Evolutionary conservation across 2,797 vertebrate genomes (phyloP).

Genomic region (Sebastes cheni): DNA sequence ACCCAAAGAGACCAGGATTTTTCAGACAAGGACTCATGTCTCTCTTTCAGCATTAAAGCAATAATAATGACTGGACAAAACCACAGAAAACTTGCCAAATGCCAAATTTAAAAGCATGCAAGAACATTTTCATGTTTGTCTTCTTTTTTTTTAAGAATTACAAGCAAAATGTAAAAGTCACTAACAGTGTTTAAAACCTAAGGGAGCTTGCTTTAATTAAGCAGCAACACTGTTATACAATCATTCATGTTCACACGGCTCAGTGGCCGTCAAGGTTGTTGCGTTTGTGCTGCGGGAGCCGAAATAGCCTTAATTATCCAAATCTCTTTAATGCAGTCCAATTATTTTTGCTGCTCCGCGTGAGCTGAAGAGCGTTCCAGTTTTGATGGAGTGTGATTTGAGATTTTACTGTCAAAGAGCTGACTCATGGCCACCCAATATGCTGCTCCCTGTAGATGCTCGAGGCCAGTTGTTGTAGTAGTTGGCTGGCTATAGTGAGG

Average conservation of each 20-base stretch:
- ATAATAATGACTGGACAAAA: constrained; percentile 2
- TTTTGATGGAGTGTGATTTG: constrained; percentile 25
- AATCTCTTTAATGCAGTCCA: constrained; percentile 44
- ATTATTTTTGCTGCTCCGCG: constrained; percentile 38
- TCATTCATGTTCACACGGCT: constrained; percentile 20
- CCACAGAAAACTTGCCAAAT: neutral
- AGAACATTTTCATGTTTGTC: constrained; percentile 1
- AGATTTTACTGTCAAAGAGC: constrained; percentile 36
- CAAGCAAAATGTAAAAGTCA: constrained; percentile 5
- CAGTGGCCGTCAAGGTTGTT: constrained; percentile 18
- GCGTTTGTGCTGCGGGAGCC: neutral
- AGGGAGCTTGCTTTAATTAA: constrained; percentile 31
- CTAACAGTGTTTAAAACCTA: constrained; percentile 6
- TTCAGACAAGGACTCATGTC: constrained; percentile 18
- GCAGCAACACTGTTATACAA: constrained; percentile 8
- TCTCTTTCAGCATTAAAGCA: constrained; percentile 11
- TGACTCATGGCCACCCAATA: constrained; percentile 51
- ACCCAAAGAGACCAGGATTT: neutral
- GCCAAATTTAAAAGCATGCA: neutral
- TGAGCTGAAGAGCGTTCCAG: constrained; percentile 25
- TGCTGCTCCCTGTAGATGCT: constrained; percentile 6
- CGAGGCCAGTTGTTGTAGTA: constrained; percentile 29
- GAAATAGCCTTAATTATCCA: constrained; percentile 24
- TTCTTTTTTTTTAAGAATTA: neutral
- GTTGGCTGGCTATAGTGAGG: constrained; percentile 9